Evolutionary conservation across 2,888 invertebrate species (phyloP).

Genomic region (Troglohyphantes excavatus): DNA sequence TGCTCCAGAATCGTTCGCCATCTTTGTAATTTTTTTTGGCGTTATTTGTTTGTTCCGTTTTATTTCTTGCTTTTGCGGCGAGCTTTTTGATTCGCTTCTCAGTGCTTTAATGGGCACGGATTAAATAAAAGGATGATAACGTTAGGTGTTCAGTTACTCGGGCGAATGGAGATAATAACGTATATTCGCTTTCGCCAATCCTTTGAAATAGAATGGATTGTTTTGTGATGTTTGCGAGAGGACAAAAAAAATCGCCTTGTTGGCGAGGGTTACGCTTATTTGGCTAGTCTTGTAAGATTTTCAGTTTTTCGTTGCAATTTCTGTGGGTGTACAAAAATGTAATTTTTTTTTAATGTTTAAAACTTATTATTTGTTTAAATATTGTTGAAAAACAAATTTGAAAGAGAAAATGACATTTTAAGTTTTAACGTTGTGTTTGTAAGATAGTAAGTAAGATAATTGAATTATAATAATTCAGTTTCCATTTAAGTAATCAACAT

Average conservation of each 20-base stretch:
- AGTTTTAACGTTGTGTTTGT: too few relatives aligned
- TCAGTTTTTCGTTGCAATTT: too few relatives aligned
- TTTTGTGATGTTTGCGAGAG: slow-evolving; percentile 41
- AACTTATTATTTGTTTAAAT: too few relatives aligned
- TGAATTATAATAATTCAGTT: too few relatives aligned
- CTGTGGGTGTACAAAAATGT: too few relatives aligned
- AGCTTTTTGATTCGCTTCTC: slow-evolving; percentile 55
- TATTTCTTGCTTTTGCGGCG: slow-evolving; percentile 57
- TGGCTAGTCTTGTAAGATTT: not conserved
- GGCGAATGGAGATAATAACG: slow-evolving; percentile 56
- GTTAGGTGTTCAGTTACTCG: slow-evolving; percentile 69
- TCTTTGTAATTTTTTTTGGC: slow-evolving; percentile 34
- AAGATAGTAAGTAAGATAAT: too few relatives aligned
- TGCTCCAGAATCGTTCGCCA: slow-evolving; percentile 12
- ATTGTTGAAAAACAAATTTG: too few relatives aligned
- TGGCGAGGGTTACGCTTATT: slow-evolving; percentile 7
- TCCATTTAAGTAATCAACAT: too few relatives aligned
- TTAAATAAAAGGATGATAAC: slow-evolving; percentile 77
- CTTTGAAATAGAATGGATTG: slow-evolving; percentile 67
- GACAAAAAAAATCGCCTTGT: not conserved
- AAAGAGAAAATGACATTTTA: too few relatives aligned
- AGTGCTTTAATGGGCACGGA: slow-evolving; percentile 66
- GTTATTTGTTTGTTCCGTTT: slow-evolving; percentile 47
- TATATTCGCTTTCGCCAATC: slow-evolving; percentile 57
- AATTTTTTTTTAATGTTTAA: too few relatives aligned